Percentiles rank a stretch among this genome's conserved stretches.
phyloP scores from a whole-genome alignment of 2,888 invertebrate genomes.

The Fragum whitleyi region DNA sequence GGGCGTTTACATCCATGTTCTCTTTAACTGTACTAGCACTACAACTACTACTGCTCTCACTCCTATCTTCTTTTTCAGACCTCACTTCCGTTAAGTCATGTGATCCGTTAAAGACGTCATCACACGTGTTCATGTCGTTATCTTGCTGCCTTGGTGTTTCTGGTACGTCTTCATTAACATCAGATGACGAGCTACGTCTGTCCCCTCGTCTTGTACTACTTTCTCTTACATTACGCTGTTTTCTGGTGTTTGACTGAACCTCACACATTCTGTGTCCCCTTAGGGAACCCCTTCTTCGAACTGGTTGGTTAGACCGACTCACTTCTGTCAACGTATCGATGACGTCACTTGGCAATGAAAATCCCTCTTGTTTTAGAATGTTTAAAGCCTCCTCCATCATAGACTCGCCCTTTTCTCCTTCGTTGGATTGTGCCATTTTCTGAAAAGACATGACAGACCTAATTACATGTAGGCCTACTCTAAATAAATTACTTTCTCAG shows the following conservation, averaged over 20 bases:
- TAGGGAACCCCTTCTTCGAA: slow-evolving; percentile 36
- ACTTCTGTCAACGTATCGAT: slow-evolving; percentile 50
- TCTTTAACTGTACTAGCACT: slow-evolving; percentile 57
- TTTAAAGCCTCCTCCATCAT: slow-evolving; percentile 60
- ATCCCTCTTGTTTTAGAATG: slow-evolving; percentile 59
- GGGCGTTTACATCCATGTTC: neutral
- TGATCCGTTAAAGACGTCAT: neutral
- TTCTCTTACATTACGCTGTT: slow-evolving; percentile 45
- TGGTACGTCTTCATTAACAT: slow-evolving; percentile 1
- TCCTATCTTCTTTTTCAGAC: slow-evolving; percentile 3
- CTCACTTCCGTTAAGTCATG: neutral
- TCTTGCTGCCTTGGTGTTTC: neutral
- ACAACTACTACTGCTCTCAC: slow-evolving; percentile 53
- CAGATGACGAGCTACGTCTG: slow-evolving; percentile 1
- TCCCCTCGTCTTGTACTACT: slow-evolving; percentile 23
- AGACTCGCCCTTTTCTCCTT: slow-evolving; percentile 25
- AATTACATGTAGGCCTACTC: no score
- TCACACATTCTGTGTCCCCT: slow-evolving; percentile 53
- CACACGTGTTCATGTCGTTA: neutral
- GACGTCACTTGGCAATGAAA: slow-evolving; percentile 56
- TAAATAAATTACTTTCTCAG: no score
- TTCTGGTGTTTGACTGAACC: slow-evolving; percentile 46
- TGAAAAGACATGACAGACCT: neutral
- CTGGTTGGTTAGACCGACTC: slow-evolving; percentile 37
- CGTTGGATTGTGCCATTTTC: slow-evolving; percentile 35